phyloP scores from a whole-genome alignment of 2,888 invertebrate species.

The Asteroscopus sphinx region DNA sequence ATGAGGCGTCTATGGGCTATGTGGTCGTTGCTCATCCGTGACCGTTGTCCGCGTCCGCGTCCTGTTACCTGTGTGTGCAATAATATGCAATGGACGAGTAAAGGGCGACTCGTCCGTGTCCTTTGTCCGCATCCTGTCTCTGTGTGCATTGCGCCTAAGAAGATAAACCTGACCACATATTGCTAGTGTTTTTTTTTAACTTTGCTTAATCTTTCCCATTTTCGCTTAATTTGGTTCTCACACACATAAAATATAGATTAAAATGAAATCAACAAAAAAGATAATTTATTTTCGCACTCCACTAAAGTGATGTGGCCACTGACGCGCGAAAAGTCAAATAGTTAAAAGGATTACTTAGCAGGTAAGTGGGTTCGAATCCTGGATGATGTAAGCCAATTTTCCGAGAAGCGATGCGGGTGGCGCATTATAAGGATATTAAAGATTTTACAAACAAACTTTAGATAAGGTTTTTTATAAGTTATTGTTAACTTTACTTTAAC shows the following conservation, averaged over 20 bases:
- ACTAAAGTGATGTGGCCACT: conserved; percentile 60
- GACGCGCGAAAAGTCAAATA: conserved; percentile 71
- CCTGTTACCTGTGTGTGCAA: too few species aligned
- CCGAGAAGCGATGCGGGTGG: conserved; percentile 80
- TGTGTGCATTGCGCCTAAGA: too few species aligned
- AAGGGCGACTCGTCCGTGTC: too few species aligned
- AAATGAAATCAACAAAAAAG: conserved; percentile 17
- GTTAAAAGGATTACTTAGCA: conserved; percentile 75
- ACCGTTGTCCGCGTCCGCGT: too few species aligned
- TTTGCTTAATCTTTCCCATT: conserved; percentile 17
- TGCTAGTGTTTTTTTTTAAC: too few species aligned
- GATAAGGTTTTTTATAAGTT: conserved; percentile 44
- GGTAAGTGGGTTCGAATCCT: conserved; percentile 74
- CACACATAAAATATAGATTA: conserved; percentile 35
- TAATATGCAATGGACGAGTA: too few species aligned
- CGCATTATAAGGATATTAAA: conserved; percentile 61
- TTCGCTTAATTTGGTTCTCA: conserved; percentile 28
- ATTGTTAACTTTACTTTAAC: conserved; percentile 3
- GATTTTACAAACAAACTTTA: conserved; percentile 55
- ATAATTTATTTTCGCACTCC: conserved; percentile 40
- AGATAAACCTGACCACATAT: too few species aligned
- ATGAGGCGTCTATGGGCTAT: too few species aligned
- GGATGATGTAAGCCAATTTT: conserved; percentile 67
- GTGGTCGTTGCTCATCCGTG: too few species aligned
- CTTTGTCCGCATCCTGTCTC: too few species aligned